phyloP scores from a whole-genome alignment of 2,113 vertebrate genomes.

The Antechinus flavipes region DNA sequence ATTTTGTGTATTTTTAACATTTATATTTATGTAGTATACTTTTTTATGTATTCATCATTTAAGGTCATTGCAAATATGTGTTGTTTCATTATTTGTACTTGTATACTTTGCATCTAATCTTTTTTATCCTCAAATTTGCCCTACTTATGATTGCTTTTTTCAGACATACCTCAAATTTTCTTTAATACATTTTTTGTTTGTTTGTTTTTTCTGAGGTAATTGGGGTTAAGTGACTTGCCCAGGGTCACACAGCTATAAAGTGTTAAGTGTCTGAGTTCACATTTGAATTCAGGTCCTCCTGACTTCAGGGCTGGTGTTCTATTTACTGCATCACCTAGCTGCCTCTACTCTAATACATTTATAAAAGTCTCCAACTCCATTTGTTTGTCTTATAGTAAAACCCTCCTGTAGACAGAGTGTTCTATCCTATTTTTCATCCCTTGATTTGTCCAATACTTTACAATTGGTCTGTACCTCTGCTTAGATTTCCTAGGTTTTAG shows the following conservation, averaged over 20 bases:
- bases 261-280: too few species aligned
- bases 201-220: too few species aligned
- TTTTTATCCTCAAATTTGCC: neutral
- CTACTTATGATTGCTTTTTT: neutral
- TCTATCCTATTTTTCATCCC: neutral
- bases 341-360: neutral
- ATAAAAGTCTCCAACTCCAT: neutral
- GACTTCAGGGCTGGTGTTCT: too few species aligned
- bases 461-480: neutral
- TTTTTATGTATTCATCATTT: neutral
- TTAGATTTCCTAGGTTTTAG: neutral
- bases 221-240: too few species aligned
- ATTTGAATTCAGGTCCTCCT: too few species aligned
- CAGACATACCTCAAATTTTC: neutral
- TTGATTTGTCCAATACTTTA: neutral
- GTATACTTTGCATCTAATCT: neutral
- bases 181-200: neutral
- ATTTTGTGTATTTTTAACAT: neutral
- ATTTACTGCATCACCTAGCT: too few species aligned
- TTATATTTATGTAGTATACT: neutral
- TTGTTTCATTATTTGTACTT: neutral
- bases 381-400: neutral
- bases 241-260: too few species aligned
- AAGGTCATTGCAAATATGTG: neutral
- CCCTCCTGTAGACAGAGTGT: neutral